phyloP scores from a whole-genome alignment of 2,888 invertebrate genomes.

The Morpho helenor region DNA sequence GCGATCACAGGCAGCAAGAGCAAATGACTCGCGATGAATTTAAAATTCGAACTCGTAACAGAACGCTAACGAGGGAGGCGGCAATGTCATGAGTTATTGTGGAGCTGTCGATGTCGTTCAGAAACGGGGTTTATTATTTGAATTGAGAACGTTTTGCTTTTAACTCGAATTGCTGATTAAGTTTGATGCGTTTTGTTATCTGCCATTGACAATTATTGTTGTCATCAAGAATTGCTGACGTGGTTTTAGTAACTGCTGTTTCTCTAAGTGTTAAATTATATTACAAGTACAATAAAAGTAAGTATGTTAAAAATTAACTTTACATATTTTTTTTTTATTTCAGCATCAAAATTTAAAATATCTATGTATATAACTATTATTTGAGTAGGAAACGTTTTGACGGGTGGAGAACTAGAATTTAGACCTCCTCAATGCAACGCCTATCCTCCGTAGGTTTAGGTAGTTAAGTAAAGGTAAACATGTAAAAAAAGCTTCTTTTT shows the following conservation, averaged over 20 bases:
- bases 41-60: conserved; percentile 67
- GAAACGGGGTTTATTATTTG: conserved; percentile 14
- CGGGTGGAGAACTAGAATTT: too few relatives aligned
- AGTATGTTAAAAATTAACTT: too few relatives aligned
- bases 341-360: too few relatives aligned
- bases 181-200: conserved; percentile 3
- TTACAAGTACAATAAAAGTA: conserved; percentile 4
- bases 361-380: too few relatives aligned
- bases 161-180: conserved; percentile 8
- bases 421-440: too few relatives aligned
- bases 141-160: conserved; percentile 14
- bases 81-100: conserved; percentile 56
- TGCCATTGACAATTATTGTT: conserved; percentile 1
- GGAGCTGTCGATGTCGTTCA: conserved; percentile 30
- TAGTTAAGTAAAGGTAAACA: too few relatives aligned
- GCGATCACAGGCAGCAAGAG: conserved; percentile 54
- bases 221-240: not conserved
- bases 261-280: not conserved
- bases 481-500: too few relatives aligned
- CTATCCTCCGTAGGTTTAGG: too few relatives aligned
- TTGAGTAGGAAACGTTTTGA: too few relatives aligned
- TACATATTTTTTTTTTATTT: too few relatives aligned
- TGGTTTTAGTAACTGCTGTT: too few relatives aligned
- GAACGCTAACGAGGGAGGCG: conserved; percentile 69
- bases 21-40: conserved; percentile 78